Evolutionary conservation across 2,113 vertebrate genomes (phyloP).

Genomic region (Sterna hirundo): DNA sequence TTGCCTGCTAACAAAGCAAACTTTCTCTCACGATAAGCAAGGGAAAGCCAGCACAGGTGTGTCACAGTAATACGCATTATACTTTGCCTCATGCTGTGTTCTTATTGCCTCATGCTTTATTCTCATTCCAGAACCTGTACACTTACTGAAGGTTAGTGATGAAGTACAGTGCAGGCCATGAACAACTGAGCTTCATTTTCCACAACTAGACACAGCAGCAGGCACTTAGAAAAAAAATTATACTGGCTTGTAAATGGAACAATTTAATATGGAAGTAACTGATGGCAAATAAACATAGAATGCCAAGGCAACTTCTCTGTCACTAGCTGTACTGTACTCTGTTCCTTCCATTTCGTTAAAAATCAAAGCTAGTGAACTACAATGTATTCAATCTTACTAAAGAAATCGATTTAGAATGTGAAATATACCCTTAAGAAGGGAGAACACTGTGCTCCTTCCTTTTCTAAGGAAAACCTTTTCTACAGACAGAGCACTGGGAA

Average conservation of each 20-base stretch:
- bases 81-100: not conserved
- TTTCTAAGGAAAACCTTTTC: not conserved
- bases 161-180: slow-evolving; percentile 3
- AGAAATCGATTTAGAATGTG: not conserved
- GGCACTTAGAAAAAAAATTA: slow-evolving; percentile 1
- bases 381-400: slow-evolving; percentile 14
- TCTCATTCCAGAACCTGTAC: slow-evolving; percentile 17
- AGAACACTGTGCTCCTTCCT: not conserved
- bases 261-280: slow-evolving; percentile 20
- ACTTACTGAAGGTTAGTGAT: slow-evolving; percentile 29
- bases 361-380: not conserved
- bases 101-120: slow-evolving; percentile 23
- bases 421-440: not conserved
- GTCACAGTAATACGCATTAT: not conserved
- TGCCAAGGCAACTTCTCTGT: not conserved
- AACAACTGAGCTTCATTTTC: slow-evolving; percentile 37
- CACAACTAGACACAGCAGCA: not conserved
- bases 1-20: not conserved
- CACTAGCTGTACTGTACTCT: not conserved
- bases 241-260: slow-evolving; percentile 26
- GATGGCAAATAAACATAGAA: slow-evolving; percentile 3
- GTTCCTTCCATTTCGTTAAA: not conserved
- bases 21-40: not conserved
- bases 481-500: not conserved
- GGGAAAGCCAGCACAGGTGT: slow-evolving; percentile 7